Evolutionary conservation across 2,113 vertebrate species (phyloP).

Genomic region (Pteropus alecto): DNA sequence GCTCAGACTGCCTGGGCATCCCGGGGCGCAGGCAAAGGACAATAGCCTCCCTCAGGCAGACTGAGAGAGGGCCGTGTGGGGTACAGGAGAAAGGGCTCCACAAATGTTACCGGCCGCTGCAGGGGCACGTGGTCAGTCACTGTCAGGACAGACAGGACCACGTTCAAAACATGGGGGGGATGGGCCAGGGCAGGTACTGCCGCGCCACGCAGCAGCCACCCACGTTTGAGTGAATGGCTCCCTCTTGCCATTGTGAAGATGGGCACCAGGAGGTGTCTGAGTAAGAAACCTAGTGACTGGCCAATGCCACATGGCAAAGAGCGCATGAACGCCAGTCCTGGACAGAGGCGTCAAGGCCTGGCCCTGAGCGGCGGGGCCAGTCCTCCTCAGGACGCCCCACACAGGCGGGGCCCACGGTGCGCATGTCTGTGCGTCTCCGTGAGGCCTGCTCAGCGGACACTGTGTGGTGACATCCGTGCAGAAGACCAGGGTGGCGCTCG

Average conservation of each 20-base stretch:
- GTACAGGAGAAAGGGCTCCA: not conserved
- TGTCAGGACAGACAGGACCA: not conserved
- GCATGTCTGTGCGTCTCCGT: too few relatives aligned
- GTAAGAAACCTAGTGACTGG: too few relatives aligned
- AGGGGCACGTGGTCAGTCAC: not conserved
- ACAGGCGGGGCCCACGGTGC: too few relatives aligned
- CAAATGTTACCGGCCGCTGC: not conserved
- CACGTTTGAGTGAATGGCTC: too few relatives aligned
- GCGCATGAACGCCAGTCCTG: too few relatives aligned
- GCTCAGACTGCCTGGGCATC: not conserved
- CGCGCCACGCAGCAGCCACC: not conserved
- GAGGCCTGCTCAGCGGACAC: too few relatives aligned
- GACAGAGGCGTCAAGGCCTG: too few relatives aligned
- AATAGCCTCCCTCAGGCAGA: not conserved
- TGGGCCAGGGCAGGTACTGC: rapidly evolving
- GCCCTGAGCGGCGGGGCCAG: too few relatives aligned
- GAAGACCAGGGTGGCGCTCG: not conserved
- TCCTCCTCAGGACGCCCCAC: too few relatives aligned
- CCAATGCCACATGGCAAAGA: too few relatives aligned
- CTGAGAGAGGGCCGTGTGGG: not conserved
- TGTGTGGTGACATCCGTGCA: rapidly evolving
- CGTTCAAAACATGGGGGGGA: not conserved
- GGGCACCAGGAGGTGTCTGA: too few relatives aligned
- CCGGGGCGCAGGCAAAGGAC: not conserved
- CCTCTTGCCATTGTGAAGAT: too few relatives aligned